These are phyloP conservation scores for Caenorhabditis becei DNA, from an alignment of 2,888 invertebrate genomes.

Conservation along the genomic window DNA sequence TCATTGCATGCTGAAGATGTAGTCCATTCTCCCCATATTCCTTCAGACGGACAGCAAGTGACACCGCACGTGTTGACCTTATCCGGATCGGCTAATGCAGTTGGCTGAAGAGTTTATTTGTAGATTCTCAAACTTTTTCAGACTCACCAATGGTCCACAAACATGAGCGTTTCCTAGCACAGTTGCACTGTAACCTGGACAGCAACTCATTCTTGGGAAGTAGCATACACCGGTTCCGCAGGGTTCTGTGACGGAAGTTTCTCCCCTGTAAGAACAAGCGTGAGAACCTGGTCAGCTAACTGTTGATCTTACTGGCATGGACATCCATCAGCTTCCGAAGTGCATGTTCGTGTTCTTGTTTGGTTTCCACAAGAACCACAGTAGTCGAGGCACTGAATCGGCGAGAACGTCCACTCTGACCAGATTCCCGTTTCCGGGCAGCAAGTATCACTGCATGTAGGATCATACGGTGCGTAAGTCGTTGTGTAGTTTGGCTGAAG, in stretches of 20 bases:
- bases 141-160: constrained; percentile 53
- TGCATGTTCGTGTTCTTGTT: constrained; percentile 62
- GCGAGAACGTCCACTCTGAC: constrained; percentile 66
- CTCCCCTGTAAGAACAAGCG: constrained; percentile 54
- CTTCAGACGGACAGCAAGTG: constrained; percentile 57
- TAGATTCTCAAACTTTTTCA: too few relatives aligned
- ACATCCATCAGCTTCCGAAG: constrained; percentile 67
- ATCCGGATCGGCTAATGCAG: constrained; percentile 15
- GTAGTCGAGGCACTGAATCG: constrained; percentile 58
- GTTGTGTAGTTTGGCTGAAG: constrained; percentile 55
- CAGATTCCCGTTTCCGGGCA: constrained; percentile 65
- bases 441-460: constrained; percentile 43
- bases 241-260: constrained; percentile 33
- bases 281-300: not conserved
- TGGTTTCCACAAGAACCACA: constrained; percentile 71
- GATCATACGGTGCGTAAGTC: constrained; percentile 45
- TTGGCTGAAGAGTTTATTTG: constrained; percentile 38
- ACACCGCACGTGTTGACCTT: constrained; percentile 62
- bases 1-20: constrained; percentile 62
- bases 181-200: constrained; percentile 53
- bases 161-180: constrained; percentile 33
- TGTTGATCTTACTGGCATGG: constrained; percentile 65
- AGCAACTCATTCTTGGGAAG: constrained; percentile 67
- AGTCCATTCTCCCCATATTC: constrained; percentile 73
- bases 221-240: constrained; percentile 64